Percentiles rank a stretch among this genome's conserved stretches.
These are phyloP conservation scores for Himalopsyche tibetana DNA, from an alignment of 2,888 invertebrate species.

Conservation along the genomic window DNA sequence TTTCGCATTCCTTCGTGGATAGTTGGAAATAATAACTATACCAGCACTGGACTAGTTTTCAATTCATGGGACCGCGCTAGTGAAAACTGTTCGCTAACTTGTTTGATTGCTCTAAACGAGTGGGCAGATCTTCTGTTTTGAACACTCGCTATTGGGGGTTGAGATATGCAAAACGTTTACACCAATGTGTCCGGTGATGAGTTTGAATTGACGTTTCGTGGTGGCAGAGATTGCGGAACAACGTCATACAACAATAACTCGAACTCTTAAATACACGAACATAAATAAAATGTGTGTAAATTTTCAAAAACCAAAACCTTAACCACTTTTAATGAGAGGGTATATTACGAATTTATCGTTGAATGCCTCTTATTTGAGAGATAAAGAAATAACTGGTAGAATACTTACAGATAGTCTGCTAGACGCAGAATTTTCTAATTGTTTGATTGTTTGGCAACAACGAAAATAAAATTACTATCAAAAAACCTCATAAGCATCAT, in stretches of 20 bases:
- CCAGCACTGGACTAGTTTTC: not conserved
- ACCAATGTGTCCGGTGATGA: not conserved
- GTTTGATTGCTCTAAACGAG: not conserved
- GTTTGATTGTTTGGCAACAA: too few relatives aligned
- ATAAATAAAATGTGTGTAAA: not conserved
- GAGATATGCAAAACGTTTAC: not conserved
- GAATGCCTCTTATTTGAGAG: too few relatives aligned
- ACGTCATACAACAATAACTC: not conserved
- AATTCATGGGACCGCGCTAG: not conserved
- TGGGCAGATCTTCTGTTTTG: not conserved
- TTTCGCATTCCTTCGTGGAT: too few relatives aligned
- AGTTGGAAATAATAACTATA: not conserved
- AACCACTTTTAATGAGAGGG: too few relatives aligned
- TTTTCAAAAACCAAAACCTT: too few relatives aligned
- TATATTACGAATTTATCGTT: too few relatives aligned
- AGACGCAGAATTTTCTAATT: too few relatives aligned
- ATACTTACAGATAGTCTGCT: too few relatives aligned
- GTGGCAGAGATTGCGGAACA: not conserved
- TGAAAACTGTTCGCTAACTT: not conserved
- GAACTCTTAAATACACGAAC: not conserved
- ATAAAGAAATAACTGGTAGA: too few relatives aligned
- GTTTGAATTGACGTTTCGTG: conserved; percentile 19
- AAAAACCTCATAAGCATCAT: too few relatives aligned
- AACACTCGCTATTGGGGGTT: conserved; percentile 2
- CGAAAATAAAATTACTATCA: too few relatives aligned